Percentiles rank a stretch among this genome's conserved stretches.
Evolutionary conservation across 92 coral and sea anemone species (phyloP).

Genomic region (Parazoanthus swiftii): DNA sequence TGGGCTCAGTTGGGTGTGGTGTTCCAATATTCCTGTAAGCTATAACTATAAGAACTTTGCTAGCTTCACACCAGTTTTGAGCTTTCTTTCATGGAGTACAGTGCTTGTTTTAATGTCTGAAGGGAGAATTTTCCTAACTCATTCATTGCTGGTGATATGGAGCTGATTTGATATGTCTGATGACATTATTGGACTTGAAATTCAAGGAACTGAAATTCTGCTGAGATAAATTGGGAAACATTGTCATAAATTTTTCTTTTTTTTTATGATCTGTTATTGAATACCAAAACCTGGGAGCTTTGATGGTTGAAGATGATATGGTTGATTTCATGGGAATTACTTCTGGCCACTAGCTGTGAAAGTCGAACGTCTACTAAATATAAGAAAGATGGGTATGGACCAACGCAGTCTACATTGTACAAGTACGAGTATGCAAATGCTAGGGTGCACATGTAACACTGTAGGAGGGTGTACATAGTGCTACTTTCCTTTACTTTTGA

Average conservation of each 20-base stretch:
- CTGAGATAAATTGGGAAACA: constrained; percentile 52
- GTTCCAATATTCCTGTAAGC: no score
- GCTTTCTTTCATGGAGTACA: constrained; percentile 25
- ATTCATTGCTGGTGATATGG: constrained; percentile 60
- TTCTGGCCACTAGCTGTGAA: constrained; percentile 61
- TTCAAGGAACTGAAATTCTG: constrained; percentile 46
- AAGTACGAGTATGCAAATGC: no score
- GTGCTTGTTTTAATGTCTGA: constrained; percentile 27
- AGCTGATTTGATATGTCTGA: constrained; percentile 55
- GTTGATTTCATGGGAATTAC: constrained; percentile 55
- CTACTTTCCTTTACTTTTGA: no score
- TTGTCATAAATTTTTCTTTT: constrained; percentile 63
- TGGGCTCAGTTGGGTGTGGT: no score
- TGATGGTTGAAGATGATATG: constrained; percentile 51
- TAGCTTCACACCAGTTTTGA: background rate
- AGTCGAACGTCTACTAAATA: no score
- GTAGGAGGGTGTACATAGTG: no score
- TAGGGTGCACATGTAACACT: no score
- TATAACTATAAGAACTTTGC: no score
- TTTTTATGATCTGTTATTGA: constrained; percentile 61
- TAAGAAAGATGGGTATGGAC: no score
- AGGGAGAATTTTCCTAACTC: constrained; percentile 49
- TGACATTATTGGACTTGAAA: constrained; percentile 32
- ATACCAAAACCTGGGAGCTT: constrained; percentile 51
- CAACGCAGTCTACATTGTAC: no score